Evolutionary conservation across 2,888 invertebrate genomes (phyloP), one percentile per base, ranked within the genome.

Genomic region (Oscheius sp.): DNA sequence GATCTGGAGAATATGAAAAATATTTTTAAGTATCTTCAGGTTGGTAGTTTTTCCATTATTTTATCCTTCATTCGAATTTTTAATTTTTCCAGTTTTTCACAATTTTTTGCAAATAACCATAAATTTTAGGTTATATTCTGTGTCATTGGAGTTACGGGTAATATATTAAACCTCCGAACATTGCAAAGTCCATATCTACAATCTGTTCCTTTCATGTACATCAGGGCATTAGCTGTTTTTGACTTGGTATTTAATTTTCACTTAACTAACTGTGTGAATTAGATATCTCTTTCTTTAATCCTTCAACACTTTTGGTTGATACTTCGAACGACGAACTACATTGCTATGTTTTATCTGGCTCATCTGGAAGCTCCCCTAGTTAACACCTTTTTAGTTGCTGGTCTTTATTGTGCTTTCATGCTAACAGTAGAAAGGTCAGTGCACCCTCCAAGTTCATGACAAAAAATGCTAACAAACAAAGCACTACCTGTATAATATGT

Each of bases 181-280:
- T 89, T 93, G 71, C 92, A 92, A 44, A 89, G 92, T 70, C 90
- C 91, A 72, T 91, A 92, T 80, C 91, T 92, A 90, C 90, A 91
- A 78, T 92, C 92, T 45, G 91, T 91, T 0, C 92, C 92, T 44
- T 92, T 92, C 86, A 90, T 92, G 86, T 92, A 92, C 87, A 91
- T 88, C 22, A 86, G 89, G 90, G 92, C 92, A 62, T 91, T 92
- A 84, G 92, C 92, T n/a, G 90, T 91, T 2, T 92, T 92, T 14
- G 92, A 92, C 38, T 89, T 92, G 62, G 88, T 92, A 83, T 32
- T 28, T 30, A 1, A 47, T 3, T 9, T 20, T 62, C 20, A 20
- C 3, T 14, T 14, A 14, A 32, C 3, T 8, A 32, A 17, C n/a
- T 8, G 12, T 12, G 1, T 17, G 1, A 47, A 36, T n/a, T 28